These are phyloP conservation scores for Plotosus lineatus DNA, from an alignment of 2,113 vertebrate genomes.

Conservation along the genomic window DNA sequence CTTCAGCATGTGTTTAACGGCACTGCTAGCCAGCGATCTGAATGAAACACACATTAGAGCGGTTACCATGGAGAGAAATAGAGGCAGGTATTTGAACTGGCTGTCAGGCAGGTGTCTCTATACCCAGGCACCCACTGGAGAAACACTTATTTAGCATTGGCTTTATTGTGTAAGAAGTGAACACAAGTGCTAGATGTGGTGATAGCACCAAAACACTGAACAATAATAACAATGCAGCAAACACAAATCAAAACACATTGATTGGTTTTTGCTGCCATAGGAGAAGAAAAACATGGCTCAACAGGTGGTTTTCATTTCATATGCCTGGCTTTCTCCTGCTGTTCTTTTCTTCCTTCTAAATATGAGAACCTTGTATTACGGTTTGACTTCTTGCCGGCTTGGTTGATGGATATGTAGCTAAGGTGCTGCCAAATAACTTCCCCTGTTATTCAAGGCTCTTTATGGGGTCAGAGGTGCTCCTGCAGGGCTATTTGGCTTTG, in stretches of 20 bases:
- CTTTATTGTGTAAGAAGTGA: conserved; percentile 6
- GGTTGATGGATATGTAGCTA: conserved; percentile 36
- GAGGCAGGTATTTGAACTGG: conserved; percentile 23
- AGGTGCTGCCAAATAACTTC: conserved; percentile 46
- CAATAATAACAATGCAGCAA: conserved; percentile 15
- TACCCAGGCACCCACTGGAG: neutral
- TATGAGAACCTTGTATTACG: conserved; percentile 36
- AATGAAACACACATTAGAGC: conserved; percentile 34
- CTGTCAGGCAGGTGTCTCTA: conserved; percentile 41
- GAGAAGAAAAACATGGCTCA: conserved; percentile 22
- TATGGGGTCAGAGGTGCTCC: conserved; percentile 44
- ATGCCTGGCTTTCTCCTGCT: conserved; percentile 36
- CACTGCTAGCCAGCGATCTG: conserved; percentile 26
- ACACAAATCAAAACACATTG: conserved; percentile 36
- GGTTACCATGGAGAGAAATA: conserved; percentile 35
- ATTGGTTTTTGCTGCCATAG: conserved; percentile 22
- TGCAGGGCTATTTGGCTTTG: conserved; percentile 34
- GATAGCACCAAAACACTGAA: conserved; percentile 11
- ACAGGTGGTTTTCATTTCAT: conserved; percentile 55
- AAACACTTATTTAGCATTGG: conserved; percentile 31
- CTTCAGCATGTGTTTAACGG: conserved; percentile 37
- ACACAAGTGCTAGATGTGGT: neutral
- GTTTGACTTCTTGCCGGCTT: conserved; percentile 39
- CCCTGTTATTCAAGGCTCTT: conserved; percentile 41
- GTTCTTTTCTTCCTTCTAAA: conserved; percentile 31